Conservation (phyloP, 2,113 vertebrate species). For the Sula dactylatra region DNA sequence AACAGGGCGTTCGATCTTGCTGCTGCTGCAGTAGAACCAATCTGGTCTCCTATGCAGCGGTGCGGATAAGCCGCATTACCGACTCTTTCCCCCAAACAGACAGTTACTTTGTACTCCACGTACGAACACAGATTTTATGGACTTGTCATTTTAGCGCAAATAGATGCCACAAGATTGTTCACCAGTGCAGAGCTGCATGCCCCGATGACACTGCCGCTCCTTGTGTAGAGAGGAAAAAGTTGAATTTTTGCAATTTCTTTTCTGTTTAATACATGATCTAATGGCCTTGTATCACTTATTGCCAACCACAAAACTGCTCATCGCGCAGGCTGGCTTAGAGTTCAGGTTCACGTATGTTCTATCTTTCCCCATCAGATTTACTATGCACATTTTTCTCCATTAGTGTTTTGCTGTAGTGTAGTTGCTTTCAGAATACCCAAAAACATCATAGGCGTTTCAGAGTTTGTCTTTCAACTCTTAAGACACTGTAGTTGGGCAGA, state of each 20-base stretch:
- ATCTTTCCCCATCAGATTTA: background rate
- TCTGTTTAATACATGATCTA: background rate
- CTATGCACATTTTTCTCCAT: accelerated
- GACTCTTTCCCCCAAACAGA: background rate
- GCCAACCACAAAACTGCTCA: background rate
- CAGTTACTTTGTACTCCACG: too few species aligned
- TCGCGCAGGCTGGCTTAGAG: background rate
- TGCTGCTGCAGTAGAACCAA: background rate
- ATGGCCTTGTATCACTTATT: background rate
- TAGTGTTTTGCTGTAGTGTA: background rate
- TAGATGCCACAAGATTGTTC: background rate
- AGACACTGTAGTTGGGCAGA: too few species aligned
- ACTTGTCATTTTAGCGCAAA: background rate
- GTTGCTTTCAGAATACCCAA: background rate
- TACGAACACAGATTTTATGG: background rate
- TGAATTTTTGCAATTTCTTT: background rate
- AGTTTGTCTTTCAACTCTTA: too few species aligned
- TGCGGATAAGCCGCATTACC: background rate
- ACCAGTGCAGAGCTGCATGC: background rate
- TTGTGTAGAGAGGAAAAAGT: background rate
- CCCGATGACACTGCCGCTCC: background rate
- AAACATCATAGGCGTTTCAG: background rate
- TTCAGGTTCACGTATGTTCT: background rate
- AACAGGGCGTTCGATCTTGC: too few species aligned
- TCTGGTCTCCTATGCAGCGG: background rate